Evolutionary conservation across 2,888 invertebrate species (phyloP), one percentile per base, ranked within the genome.

Genomic region (Aproaerema taeniolella): DNA sequence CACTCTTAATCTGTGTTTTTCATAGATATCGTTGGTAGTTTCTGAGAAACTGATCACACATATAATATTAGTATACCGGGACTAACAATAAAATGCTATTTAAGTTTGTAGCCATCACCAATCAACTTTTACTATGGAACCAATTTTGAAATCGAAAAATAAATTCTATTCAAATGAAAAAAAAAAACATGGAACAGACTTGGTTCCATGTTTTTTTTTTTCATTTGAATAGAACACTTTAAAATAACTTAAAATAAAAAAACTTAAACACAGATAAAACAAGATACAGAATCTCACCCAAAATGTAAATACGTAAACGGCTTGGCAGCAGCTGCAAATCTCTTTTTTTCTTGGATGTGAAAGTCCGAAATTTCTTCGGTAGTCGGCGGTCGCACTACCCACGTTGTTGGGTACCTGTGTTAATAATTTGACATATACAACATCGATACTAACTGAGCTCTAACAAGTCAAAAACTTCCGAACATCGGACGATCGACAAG

Each of bases 301-400:
- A 96, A 93, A 87, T 96, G 92, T 10, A 91, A 87, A 61, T 96
- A 97, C 0, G 97, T 97, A 63, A 95, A 98, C 0, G 97, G 94
- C 64, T 94, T 94, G 51, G 97, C 96, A 0, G 98, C 97, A 46
- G 94, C 91, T 32, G 94, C 92, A 67, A 96, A 98, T 33, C 98
- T 88, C 52, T 89, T 82, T 10, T 92, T 88, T 72, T 98, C 98
- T 79, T 97, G 93, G 11, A 90, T 85, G 32, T 93, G 89, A 56
- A 95, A 96, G 37, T 91, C 90, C 13, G 89, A 87, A 31, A 95
- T 89, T 73, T 98, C 97, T 1, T 93, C 90, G 0, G 82, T 73
- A 0, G 93, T 92, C 0, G 96, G 93, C 17, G 94, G 89, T 12
- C 93, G 89, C 0, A 97, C 95, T 2, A 92, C 90, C 95, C 95